Evolutionary conservation across 2,888 invertebrate species (phyloP), one percentile per base, ranked within the genome.

Genomic region (Heliconius sara): DNA sequence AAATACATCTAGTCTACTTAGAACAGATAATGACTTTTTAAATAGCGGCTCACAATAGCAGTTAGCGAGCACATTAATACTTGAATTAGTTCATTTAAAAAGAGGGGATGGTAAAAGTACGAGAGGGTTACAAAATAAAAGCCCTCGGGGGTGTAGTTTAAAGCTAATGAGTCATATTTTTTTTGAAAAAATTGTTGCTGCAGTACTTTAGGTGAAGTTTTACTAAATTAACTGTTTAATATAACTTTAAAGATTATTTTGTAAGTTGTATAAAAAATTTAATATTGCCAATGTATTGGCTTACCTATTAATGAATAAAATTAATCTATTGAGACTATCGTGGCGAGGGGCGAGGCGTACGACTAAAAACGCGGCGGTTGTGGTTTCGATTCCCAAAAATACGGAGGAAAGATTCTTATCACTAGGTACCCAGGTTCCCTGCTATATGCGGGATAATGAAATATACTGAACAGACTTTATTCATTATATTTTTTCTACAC

Each of bases 91-190:
- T 73, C 25, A 57, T 73, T 57, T 73, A 34, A 73, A 73, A 60
- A 39, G 60, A 72, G 39, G 39, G n/a, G 19, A 73, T 39, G 60
- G 60, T 57, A 60, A 60, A 39, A 60, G 60, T 73, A 60, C n/a
- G 73, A 60, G 60, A 73, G 60, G 34, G 73, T 73, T 60, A 60
- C 60, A 73, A 60, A 73, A 73, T 73, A 73, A 73, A 73, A 60
- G 73, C 60, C 30, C 73, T 7, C 73, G n/a, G 4, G 34, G 60
- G 73, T 25, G 73, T 39, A 73, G 73, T 73, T 60, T 73, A 34
- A 25, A 34, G 73, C n/a, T 39, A 73, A 73, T 73, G 73, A 60
- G 39, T 60, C 39, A 73, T 73, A 60, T 60, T 60, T 73, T 27
- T 72, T 73, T 73, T 60, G 3, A 60, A 73, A 60, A 65, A 60